Percentiles rank a stretch among this genome's conserved stretches.
phyloP scores from a whole-genome alignment of 1,140 invertebrate genomes.

The Littorina saxatilis region DNA sequence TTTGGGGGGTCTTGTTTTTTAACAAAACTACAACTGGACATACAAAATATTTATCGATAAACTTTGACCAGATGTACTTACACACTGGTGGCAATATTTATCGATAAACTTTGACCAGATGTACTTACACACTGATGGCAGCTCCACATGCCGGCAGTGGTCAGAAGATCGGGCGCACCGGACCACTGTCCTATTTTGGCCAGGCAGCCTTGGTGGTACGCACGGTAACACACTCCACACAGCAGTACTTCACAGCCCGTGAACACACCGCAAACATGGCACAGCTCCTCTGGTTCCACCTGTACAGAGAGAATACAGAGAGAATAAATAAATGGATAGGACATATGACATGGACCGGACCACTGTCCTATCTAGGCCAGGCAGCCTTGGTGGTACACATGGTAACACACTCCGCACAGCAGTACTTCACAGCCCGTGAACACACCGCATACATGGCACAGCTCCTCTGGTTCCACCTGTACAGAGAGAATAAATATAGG shows the following conservation, averaged over 20 bases:
- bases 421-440: constrained; percentile 59
- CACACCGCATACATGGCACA: constrained; percentile 62
- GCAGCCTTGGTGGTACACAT: constrained; percentile 58
- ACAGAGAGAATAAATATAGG: too few relatives aligned
- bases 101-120: neutral
- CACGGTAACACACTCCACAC: constrained; percentile 57
- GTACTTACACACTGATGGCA: constrained; percentile 62
- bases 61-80: too few relatives aligned
- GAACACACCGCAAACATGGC: constrained; percentile 62
- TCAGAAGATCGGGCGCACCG: constrained; percentile 39
- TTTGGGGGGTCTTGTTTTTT: too few relatives aligned
- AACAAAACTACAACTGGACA: too few relatives aligned
- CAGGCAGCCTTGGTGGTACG: constrained; percentile 59
- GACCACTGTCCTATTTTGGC: constrained; percentile 56
- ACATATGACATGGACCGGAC: too few relatives aligned
- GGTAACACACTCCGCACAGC: constrained; percentile 57
- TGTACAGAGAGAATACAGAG: neutral
- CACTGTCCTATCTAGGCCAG: constrained; percentile 57
- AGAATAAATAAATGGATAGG: too few relatives aligned
- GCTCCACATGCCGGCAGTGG: constrained; percentile 51
- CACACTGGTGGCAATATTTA: too few relatives aligned
- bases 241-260: constrained; percentile 57
- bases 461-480: constrained; percentile 45
- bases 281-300: constrained; percentile 51
- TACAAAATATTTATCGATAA: too few relatives aligned